These are phyloP conservation scores for Pteruthius melanotis DNA, from an alignment of 2,113 vertebrate species.

Conservation along the genomic window DNA sequence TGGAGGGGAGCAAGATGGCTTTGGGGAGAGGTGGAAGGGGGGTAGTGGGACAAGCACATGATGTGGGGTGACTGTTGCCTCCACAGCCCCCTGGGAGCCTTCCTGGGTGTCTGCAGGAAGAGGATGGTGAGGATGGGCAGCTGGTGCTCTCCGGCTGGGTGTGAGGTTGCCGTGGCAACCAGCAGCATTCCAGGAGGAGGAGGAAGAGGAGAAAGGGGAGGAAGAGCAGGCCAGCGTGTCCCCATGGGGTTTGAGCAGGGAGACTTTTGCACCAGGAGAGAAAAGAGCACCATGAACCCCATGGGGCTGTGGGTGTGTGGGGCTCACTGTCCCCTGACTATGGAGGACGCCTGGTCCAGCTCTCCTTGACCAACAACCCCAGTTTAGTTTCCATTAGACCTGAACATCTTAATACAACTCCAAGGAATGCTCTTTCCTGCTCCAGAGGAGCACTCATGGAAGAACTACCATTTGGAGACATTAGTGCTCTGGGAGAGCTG, in stretches of 20 bases:
- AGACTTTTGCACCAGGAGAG: not conserved
- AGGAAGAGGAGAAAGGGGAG: not conserved
- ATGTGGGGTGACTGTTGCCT: not conserved
- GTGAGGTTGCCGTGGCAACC: not conserved
- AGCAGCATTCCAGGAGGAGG: not conserved
- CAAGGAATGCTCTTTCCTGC: not conserved
- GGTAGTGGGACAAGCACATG: not conserved
- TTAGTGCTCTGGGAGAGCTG: rapidly evolving
- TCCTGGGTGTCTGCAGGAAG: not conserved
- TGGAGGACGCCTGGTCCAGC: not conserved
- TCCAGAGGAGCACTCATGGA: not conserved
- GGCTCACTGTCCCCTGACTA: not conserved
- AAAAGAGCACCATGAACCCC: not conserved
- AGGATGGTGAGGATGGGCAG: not conserved
- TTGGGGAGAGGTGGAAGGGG: not conserved
- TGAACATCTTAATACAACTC: not conserved
- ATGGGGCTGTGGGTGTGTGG: rapidly evolving
- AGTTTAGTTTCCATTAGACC: not conserved
- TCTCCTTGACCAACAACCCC: not conserved
- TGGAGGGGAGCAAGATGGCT: not conserved
- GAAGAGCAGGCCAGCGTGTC: not conserved
- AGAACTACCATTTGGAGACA: not conserved
- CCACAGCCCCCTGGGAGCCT: not conserved
- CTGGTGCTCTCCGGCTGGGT: not conserved
- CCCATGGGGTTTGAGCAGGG: not conserved